phyloP scores from a whole-genome alignment of 2,113 vertebrate species.

The Heterochromis multidens region DNA sequence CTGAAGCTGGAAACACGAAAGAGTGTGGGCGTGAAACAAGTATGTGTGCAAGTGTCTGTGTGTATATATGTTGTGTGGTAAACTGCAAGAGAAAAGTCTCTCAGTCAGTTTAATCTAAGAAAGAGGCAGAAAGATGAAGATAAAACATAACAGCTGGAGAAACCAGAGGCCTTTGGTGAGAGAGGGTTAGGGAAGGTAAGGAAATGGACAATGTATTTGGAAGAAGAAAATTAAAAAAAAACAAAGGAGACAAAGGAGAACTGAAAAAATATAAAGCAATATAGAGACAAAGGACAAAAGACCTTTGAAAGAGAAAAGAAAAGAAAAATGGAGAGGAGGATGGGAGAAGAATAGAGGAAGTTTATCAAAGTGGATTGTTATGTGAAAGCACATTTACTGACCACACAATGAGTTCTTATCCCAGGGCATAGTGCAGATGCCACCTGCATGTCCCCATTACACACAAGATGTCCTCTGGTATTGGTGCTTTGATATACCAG shows the following conservation, averaged over 20 bases:
- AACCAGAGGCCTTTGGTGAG: not conserved
- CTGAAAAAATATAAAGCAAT: not conserved
- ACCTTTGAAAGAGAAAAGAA: not conserved
- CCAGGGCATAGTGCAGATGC: not conserved
- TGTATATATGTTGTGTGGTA: not conserved
- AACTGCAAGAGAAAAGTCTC: not conserved
- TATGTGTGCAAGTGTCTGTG: not conserved
- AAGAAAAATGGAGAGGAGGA: not conserved
- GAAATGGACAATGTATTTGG: not conserved
- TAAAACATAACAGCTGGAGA: not conserved
- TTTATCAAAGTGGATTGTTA: not conserved
- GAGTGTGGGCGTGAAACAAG: not conserved
- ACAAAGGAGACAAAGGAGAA: not conserved
- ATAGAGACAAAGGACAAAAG: not conserved
- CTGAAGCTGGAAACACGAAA: not conserved
- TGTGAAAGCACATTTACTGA: not conserved
- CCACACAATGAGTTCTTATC: not conserved
- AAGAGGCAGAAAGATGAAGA: constrained; percentile 6
- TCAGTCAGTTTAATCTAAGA: constrained; percentile 20
- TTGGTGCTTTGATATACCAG: not conserved
- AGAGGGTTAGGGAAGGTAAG: not conserved
- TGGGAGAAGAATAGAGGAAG: not conserved
- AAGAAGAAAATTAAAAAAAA: not conserved
- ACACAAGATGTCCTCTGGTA: no score
- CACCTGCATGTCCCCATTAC: not conserved